phyloP scores from a whole-genome alignment of 2,888 invertebrate species.

The Dasypolia templi region DNA sequence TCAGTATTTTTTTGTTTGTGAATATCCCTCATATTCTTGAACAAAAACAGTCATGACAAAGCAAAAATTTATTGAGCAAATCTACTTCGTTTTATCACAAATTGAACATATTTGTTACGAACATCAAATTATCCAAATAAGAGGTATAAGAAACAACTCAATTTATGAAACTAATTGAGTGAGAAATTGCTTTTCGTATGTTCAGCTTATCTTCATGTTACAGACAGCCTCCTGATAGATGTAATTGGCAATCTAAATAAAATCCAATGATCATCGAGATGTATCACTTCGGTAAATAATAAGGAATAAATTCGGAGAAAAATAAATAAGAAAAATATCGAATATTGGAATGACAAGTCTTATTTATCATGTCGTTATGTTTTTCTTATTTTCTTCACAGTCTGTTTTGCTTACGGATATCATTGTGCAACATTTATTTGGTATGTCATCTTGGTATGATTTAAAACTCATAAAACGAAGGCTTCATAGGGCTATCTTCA shows the following conservation, averaged over 20 bases:
- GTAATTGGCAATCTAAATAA: constrained; percentile 51
- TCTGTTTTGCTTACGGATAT: background rate
- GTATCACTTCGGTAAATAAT: constrained; percentile 28
- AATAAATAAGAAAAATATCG: constrained; percentile 14
- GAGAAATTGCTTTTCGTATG: constrained; percentile 64
- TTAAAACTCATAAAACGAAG: background rate
- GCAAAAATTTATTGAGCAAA: constrained; percentile 15
- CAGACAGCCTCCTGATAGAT: constrained; percentile 21
- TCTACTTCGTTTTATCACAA: constrained; percentile 5
- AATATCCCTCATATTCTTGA: background rate
- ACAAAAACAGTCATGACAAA: background rate
- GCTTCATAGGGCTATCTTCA: no score
- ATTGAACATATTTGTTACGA: constrained; percentile 16
- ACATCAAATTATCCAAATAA: constrained; percentile 34
- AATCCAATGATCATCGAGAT: constrained; percentile 39
- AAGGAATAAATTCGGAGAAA: background rate
- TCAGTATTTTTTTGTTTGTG: background rate
- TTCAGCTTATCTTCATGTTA: constrained; percentile 49
- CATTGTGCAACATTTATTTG: background rate
- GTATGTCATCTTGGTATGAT: background rate
- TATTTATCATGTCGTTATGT: constrained; percentile 12
- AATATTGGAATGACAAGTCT: constrained; percentile 1
- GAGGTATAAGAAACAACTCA: constrained; percentile 57
- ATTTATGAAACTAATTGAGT: constrained; percentile 64
- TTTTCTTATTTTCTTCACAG: background rate